Conservation (phyloP, 2,888 invertebrate species). For the Catocala fraxini region DNA sequence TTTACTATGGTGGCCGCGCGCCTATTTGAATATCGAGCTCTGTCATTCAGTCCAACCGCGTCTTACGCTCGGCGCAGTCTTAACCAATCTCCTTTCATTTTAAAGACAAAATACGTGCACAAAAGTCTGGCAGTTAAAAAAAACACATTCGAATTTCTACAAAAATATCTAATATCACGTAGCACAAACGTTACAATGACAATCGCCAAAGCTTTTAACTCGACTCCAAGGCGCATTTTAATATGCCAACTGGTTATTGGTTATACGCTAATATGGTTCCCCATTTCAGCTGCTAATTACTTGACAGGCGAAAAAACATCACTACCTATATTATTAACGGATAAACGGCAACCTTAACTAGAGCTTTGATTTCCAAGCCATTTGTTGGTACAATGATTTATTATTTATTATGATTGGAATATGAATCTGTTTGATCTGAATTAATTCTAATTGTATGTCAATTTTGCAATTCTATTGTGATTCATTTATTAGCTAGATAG, state of each 20-base stretch:
- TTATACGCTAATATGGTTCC: conserved; percentile 55
- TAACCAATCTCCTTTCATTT: too few relatives aligned
- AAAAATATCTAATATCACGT: too few relatives aligned
- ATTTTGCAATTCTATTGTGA: background rate
- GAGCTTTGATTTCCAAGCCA: background rate
- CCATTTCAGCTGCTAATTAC: conserved; percentile 56
- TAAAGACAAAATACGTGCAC: too few relatives aligned
- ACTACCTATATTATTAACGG: conserved; percentile 12
- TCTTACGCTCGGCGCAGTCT: too few relatives aligned
- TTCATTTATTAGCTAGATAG: too few relatives aligned
- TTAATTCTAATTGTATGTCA: conserved; percentile 1
- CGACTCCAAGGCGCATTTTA: conserved; percentile 37
- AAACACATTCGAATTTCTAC: too few relatives aligned
- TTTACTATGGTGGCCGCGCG: too few relatives aligned
- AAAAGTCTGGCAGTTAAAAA: too few relatives aligned
- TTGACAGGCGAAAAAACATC: conserved; percentile 35
- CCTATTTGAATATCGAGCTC: too few relatives aligned
- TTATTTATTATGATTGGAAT: background rate
- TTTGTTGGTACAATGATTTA: conserved; percentile 12
- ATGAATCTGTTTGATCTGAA: background rate
- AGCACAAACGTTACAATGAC: conserved; percentile 1
- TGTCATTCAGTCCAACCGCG: too few relatives aligned
- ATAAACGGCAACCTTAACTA: conserved; percentile 24
- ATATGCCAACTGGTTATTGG: conserved; percentile 55
- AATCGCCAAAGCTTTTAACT: conserved; percentile 26